Evolutionary conservation across 2,113 vertebrate genomes (phyloP).

Genomic region (Corynorhinus townsendii): DNA sequence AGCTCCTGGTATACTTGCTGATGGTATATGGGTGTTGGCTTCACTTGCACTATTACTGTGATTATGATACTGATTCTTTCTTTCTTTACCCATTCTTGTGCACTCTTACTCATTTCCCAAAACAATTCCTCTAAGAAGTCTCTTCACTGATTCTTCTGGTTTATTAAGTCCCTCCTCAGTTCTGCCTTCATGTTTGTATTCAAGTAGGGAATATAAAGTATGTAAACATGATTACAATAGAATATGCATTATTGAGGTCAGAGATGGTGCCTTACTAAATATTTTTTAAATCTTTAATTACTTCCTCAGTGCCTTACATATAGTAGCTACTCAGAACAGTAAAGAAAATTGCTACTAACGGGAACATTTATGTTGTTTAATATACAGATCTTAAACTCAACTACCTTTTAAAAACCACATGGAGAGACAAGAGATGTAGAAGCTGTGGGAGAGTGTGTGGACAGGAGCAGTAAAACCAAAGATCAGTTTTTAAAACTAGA

Average conservation of each 20-base stretch:
- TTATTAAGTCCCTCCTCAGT: not conserved
- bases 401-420: not conserved
- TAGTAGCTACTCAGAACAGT: not conserved
- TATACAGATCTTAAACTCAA: not conserved
- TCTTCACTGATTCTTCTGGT: not conserved
- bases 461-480: not conserved
- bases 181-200: not conserved
- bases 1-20: not conserved
- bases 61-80: not conserved
- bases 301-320: not conserved
- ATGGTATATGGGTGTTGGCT: not conserved
- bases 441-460: not conserved
- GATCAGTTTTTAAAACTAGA: not conserved
- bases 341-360: not conserved
- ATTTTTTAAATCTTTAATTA: not conserved
- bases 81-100: not conserved
- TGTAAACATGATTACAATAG: not conserved
- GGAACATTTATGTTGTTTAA: not conserved
- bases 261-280: not conserved
- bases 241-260: not conserved
- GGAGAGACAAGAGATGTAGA: not conserved
- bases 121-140: not conserved
- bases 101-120: not conserved
- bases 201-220: not conserved
- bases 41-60: not conserved